A percentile compares a stretch with the other conserved stretches of the same genome.
These are phyloP conservation scores for Tethea ocularis DNA, from an alignment of 2,888 invertebrate species.

Conservation along the genomic window DNA sequence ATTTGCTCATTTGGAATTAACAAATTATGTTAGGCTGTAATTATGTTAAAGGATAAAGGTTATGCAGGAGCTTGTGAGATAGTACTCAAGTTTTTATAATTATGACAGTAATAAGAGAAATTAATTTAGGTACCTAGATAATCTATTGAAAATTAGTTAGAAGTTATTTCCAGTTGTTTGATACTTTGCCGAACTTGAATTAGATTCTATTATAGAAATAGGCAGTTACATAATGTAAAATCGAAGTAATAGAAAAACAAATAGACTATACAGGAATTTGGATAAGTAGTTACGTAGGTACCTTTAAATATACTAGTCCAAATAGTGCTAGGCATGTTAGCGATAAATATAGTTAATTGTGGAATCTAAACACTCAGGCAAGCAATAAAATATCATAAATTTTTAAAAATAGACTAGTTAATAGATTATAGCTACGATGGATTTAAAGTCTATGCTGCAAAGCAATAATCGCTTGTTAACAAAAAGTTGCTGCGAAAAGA, in stretches of 20 bases:
- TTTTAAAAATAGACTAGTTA: not conserved
- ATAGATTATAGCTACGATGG: constrained; percentile 3
- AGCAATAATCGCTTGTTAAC: not conserved
- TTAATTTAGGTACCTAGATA: too few relatives aligned
- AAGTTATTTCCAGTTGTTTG: too few relatives aligned
- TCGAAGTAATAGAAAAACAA: too few relatives aligned
- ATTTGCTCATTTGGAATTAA: not conserved
- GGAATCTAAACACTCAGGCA: not conserved
- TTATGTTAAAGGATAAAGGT: not conserved
- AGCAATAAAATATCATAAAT: not conserved
- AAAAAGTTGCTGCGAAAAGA: not conserved
- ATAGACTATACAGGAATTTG: too few relatives aligned
- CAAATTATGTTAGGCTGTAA: constrained; percentile 1
- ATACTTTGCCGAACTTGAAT: not conserved
- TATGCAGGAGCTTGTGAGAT: not conserved
- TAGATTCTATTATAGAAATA: too few relatives aligned
- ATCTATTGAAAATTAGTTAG: too few relatives aligned
- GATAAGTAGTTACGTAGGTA: too few relatives aligned
- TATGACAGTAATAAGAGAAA: too few relatives aligned
- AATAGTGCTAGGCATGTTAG: not conserved
- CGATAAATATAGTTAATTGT: not conserved
- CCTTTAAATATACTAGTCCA: too few relatives aligned
- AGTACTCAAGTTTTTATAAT: not conserved
- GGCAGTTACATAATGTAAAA: too few relatives aligned
- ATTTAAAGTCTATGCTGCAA: not conserved